Evolutionary conservation across 1,140 invertebrate species (phyloP), one percentile per base, ranked within the genome.

Genomic region (Halictus rubicundus): DNA sequence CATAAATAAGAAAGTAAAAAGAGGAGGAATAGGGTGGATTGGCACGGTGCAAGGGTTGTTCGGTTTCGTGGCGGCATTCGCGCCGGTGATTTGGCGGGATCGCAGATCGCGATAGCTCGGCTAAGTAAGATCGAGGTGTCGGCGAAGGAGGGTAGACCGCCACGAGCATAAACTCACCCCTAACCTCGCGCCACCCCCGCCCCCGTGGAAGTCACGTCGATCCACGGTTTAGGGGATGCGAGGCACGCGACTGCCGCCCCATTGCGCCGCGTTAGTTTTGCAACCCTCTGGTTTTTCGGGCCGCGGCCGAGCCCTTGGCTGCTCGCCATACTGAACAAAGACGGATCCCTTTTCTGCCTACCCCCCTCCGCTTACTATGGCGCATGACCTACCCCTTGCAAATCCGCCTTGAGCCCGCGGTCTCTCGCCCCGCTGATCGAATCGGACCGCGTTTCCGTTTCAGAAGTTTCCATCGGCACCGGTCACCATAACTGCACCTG

Each of bases 231-330:
- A 74, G 81, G 86, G 77, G 83, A 90, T 89, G 86, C 89, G 57
- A 87, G 87, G 88, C 89, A 92, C 89, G 89, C 88, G 86, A 88
- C 83, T 84, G 66, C 84, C 87, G 89, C 78, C 86, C 88, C 89
- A 89, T 89, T 89, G 87, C 82, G 68, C 81, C 85, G 86, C 80
- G 85, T 90, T 88, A 88, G 81, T 88, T 87, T 82, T 81, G 80
- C 49, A 54, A 84, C 72, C 63, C 69, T 68, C 59, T 21, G 3
- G 61, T 69, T 64, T 77, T 61, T 74, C 60, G 37, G 49, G 49
- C 61, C 27, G 23, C n/a, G 6, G 2, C 42, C 9, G 14, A n/a
- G 5, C 52, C 61, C 73, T 86, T 90, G 89, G 89, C 87, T 80
- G 73, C 68, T 82, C 82, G 89, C 89, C 89, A 88, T 82, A 61